These are phyloP conservation scores for Eucidaris tribuloides DNA, from an alignment of 35 echinoderm and acorn worm genomes.

Conservation along the genomic window DNA sequence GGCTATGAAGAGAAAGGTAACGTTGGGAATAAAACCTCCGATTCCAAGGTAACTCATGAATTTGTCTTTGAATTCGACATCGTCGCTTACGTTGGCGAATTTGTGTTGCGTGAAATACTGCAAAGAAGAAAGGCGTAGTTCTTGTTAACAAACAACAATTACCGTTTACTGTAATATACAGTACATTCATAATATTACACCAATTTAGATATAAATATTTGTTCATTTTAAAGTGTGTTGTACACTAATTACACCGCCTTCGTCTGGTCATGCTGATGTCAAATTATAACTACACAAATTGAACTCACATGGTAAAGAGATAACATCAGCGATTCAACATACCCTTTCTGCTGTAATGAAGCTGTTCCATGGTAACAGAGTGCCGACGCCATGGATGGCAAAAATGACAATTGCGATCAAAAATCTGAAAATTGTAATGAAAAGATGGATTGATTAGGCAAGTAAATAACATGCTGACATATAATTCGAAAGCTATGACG, in stretches of 20 bases:
- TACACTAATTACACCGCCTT: neutral
- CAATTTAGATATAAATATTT: neutral
- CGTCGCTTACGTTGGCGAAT: slow-evolving; percentile 88
- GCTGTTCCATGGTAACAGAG: slow-evolving; percentile 87
- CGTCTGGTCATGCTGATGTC: neutral
- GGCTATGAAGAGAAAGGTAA: slow-evolving; percentile 66
- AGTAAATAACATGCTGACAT: neutral
- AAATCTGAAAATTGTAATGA: slow-evolving; percentile 48
- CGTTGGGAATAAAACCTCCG: slow-evolving; percentile 77
- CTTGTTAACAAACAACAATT: no score
- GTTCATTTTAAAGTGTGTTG: neutral
- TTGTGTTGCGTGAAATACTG: slow-evolving; percentile 99
- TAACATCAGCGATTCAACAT: no score
- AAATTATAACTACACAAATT: neutral
- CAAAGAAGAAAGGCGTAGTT: slow-evolving; percentile 4
- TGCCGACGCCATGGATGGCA: slow-evolving; percentile 80
- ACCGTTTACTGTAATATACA: neutral
- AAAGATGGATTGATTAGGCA: neutral
- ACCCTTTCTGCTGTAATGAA: slow-evolving; percentile 92
- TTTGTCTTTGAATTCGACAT: slow-evolving; percentile 92
- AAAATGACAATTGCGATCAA: slow-evolving; percentile 63
- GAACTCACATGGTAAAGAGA: no score
- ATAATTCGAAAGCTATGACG: no score
- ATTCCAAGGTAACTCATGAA: slow-evolving; percentile 93
- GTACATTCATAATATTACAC: neutral